Evolutionary conservation across 2,888 invertebrate species (phyloP).

Genomic region (Gryllus longicercus): DNA sequence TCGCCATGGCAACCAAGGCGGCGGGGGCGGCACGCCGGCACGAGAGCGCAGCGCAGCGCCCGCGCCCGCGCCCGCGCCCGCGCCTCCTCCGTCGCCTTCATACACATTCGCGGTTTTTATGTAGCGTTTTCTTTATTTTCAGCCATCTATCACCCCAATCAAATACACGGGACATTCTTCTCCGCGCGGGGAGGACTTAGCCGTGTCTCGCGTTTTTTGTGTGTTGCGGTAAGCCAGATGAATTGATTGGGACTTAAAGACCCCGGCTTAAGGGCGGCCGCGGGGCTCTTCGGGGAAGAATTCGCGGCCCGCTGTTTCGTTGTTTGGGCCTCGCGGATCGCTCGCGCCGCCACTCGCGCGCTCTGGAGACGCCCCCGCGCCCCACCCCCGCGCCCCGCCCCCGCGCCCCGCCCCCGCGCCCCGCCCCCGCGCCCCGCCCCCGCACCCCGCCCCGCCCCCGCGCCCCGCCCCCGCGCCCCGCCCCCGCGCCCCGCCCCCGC

Average conservation of each 20-base stretch:
- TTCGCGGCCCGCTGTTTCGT: not conserved
- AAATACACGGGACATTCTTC: constrained; percentile 18
- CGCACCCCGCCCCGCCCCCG: not conserved
- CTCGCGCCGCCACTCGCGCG: not conserved
- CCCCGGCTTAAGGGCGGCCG: not conserved
- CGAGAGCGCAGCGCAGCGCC: no score
- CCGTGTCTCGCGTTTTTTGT: not conserved
- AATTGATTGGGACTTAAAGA: constrained; percentile 17
- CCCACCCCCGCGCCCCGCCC: not conserved
- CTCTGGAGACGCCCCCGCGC: not conserved
- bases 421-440: not conserved
- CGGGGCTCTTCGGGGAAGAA: not conserved
- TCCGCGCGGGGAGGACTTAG: not conserved
- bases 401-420: not conserved
- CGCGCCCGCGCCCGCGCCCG: not conserved
- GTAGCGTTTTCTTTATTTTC: not conserved
- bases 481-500: not conserved
- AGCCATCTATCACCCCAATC: constrained; percentile 29
- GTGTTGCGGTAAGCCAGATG: constrained; percentile 11
- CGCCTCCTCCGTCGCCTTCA: not conserved
- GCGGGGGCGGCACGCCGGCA: not conserved
- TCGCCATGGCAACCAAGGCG: constrained; percentile 27
- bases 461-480: not conserved
- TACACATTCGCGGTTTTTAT: constrained; percentile 18
- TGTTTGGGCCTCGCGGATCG: not conserved